A percentile compares a stretch with the other conserved stretches of the same genome.
phyloP scores from a whole-genome alignment of 2,113 vertebrate genomes.

The Toxotes jaculatrix region DNA sequence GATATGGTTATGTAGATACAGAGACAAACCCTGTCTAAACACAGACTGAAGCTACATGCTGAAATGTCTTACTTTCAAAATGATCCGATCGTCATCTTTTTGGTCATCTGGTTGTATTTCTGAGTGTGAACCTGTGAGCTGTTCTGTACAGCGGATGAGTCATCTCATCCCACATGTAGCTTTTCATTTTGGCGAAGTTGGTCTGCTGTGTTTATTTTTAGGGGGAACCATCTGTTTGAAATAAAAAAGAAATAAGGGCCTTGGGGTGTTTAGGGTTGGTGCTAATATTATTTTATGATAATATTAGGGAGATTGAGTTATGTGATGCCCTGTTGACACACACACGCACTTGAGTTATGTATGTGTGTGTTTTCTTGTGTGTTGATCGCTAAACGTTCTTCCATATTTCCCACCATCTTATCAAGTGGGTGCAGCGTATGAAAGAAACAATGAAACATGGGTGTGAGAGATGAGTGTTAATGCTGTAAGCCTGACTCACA shows the following conservation, averaged over 20 bases:
- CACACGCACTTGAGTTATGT: neutral
- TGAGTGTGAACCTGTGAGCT: conserved; percentile 47
- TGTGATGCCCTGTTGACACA: conserved; percentile 14
- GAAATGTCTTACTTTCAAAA: neutral
- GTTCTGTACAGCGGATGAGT: conserved; percentile 59
- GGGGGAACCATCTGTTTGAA: conserved; percentile 70
- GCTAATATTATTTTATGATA: conserved; percentile 13
- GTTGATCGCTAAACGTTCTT: neutral
- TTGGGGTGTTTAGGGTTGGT: conserved; percentile 21
- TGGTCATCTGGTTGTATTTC: conserved; percentile 22
- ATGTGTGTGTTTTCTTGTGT: conserved; percentile 17
- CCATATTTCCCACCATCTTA: conserved; percentile 41
- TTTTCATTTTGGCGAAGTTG: conserved; percentile 57
- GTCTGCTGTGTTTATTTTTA: conserved; percentile 69
- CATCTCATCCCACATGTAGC: conserved; percentile 75
- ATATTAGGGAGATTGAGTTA: conserved; percentile 25
- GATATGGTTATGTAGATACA: neutral
- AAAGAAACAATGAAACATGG: conserved; percentile 68
- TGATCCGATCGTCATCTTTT: neutral
- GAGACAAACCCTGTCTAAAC: neutral
- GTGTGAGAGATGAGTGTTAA: conserved; percentile 64
- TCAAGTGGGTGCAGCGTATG: conserved; percentile 45
- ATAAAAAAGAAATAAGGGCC: conserved; percentile 37
- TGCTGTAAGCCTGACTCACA: conserved; percentile 64
- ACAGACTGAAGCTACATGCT: neutral